Conservation (phyloP, 1,140 invertebrate species). For the Drosophila tropicalis region DNA sequence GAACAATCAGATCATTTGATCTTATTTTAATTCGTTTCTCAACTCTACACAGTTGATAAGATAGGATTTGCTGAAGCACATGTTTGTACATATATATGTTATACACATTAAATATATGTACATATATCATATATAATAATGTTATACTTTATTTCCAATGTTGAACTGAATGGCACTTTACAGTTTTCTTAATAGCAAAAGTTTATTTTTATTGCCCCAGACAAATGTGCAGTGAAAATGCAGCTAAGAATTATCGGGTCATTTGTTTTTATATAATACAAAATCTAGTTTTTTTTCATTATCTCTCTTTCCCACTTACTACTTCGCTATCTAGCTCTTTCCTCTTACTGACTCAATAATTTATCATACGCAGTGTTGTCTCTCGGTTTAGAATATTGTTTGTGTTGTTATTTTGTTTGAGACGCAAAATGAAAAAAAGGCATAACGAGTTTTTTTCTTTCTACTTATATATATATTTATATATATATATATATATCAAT, state of each 20-base stretch:
- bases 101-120: background rate
- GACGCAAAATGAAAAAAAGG: constrained; percentile 57
- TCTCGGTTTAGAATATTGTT: constrained; percentile 32
- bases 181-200: constrained; percentile 48
- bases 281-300: constrained; percentile 13
- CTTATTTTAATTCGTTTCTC: too few species aligned
- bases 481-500: constrained; percentile 36
- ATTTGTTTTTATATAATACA: constrained; percentile 63
- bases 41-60: background rate
- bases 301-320: background rate
- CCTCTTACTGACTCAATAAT: constrained; percentile 15
- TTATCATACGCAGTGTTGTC: constrained; percentile 51
- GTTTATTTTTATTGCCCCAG: constrained; percentile 45
- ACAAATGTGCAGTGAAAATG: constrained; percentile 52
- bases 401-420: constrained; percentile 47
- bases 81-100: too few species aligned
- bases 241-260: constrained; percentile 28
- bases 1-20: too few species aligned
- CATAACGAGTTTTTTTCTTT: constrained; percentile 48
- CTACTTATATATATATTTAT: constrained; percentile 26
- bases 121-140: background rate
- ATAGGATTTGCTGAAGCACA: background rate
- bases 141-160: background rate
- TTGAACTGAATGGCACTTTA: background rate
- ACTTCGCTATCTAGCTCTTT: background rate